Conservation (phyloP, 2,888 invertebrate species). For the Drosophila suboccidentalis region DNA sequence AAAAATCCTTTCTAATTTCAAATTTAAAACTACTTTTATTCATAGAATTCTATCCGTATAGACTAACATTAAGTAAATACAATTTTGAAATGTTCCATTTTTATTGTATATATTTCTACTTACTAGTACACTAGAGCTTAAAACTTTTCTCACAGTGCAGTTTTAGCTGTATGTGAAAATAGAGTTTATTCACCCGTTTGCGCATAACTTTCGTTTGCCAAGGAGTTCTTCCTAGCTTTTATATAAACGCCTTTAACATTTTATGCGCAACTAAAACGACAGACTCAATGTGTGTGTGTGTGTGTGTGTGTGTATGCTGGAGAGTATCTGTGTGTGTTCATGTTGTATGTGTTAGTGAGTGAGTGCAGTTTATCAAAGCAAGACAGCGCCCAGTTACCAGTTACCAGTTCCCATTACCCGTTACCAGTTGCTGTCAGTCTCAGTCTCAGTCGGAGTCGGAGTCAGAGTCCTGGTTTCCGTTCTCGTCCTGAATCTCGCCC, state of each 20-base stretch:
- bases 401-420: slow-evolving; percentile 36
- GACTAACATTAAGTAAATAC: no score
- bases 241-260: slow-evolving; percentile 55
- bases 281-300: slow-evolving; percentile 7
- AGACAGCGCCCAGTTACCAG: slow-evolving; percentile 62
- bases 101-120: no score
- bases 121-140: background rate
- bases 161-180: slow-evolving; percentile 13
- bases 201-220: slow-evolving; percentile 52
- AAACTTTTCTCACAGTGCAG: slow-evolving; percentile 32
- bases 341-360: slow-evolving; percentile 16
- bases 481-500: slow-evolving; percentile 7
- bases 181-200: slow-evolving; percentile 67
- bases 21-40: no score
- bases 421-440: slow-evolving; percentile 59
- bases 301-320: slow-evolving; percentile 6
- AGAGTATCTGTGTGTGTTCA: slow-evolving; percentile 8
- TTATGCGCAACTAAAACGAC: slow-evolving; percentile 59
- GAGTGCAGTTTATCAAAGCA: slow-evolving; percentile 74
- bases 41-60: no score
- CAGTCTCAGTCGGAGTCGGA: slow-evolving; percentile 36
- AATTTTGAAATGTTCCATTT: no score
- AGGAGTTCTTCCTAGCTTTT: slow-evolving; percentile 28
- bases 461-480: slow-evolving; percentile 14
- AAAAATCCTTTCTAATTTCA: no score